These are phyloP conservation scores for Actenoides lindsayi DNA, from an alignment of 2,113 vertebrate species.

Conservation along the genomic window DNA sequence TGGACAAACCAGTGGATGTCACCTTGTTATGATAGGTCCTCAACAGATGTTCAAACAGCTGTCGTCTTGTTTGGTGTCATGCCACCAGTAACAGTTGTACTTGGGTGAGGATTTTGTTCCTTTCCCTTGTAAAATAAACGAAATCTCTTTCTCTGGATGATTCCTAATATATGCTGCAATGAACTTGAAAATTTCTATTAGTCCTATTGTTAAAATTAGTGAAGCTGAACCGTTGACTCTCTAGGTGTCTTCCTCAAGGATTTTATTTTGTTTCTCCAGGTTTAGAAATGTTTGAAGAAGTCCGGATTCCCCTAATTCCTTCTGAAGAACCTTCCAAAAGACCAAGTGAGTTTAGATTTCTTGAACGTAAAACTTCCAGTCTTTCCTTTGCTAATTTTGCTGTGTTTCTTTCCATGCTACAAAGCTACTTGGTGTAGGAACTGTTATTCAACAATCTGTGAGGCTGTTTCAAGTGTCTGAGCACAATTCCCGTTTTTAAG, in stretches of 20 bases:
- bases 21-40: background rate
- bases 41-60: background rate
- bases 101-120: background rate
- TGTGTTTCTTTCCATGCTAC: background rate
- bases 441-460: background rate
- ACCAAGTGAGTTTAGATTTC: constrained; percentile 51
- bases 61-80: background rate
- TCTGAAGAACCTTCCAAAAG: constrained; percentile 13
- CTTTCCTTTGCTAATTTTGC: background rate
- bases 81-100: background rate
- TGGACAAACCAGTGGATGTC: background rate
- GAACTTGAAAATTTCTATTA: background rate
- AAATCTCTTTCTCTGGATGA: background rate
- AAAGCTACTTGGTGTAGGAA: background rate
- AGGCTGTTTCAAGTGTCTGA: background rate
- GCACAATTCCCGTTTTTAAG: background rate
- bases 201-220: background rate
- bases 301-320: background rate
- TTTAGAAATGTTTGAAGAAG: background rate
- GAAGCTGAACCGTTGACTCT: background rate
- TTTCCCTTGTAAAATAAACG: background rate
- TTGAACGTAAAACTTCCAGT: background rate
- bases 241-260: background rate
- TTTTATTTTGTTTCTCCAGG: constrained; percentile 2
- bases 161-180: background rate